These are phyloP conservation scores for Eupithecia insigniata DNA, from an alignment of 2,888 invertebrate genomes.

Conservation along the genomic window DNA sequence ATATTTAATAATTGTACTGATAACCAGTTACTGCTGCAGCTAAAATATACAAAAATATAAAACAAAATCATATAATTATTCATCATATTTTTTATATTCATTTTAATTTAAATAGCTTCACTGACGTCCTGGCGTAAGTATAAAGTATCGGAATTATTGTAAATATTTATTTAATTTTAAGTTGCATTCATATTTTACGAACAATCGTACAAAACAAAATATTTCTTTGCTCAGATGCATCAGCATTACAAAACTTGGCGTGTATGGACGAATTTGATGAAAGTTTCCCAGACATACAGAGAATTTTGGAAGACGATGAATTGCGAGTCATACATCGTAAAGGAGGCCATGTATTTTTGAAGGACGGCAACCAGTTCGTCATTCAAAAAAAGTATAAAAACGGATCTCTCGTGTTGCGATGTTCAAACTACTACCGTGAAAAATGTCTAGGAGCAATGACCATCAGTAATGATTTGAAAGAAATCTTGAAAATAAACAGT, in stretches of 20 bases:
- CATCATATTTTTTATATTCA: background rate
- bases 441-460: too few relatives aligned
- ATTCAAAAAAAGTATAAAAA: too few relatives aligned
- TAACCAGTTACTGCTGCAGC: background rate
- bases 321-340: too few relatives aligned
- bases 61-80: background rate
- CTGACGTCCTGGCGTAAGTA: background rate
- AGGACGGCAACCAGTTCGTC: too few relatives aligned
- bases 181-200: background rate
- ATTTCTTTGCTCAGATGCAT: too few relatives aligned
- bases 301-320: background rate
- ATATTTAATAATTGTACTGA: background rate
- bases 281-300: too few relatives aligned
- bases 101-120: background rate
- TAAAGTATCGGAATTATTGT: background rate
- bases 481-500: too few relatives aligned
- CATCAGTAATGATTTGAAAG: too few relatives aligned
- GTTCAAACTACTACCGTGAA: too few relatives aligned
- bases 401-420: too few relatives aligned
- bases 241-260: background rate
- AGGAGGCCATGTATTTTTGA: too few relatives aligned
- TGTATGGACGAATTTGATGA: too few relatives aligned
- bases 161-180: background rate
- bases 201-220: background rate
- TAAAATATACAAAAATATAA: background rate